A percentile compares a stretch with the other conserved stretches of the same genome.
Evolutionary conservation across 2,888 invertebrate species (phyloP).

Genomic region (Hipparchia semele): DNA sequence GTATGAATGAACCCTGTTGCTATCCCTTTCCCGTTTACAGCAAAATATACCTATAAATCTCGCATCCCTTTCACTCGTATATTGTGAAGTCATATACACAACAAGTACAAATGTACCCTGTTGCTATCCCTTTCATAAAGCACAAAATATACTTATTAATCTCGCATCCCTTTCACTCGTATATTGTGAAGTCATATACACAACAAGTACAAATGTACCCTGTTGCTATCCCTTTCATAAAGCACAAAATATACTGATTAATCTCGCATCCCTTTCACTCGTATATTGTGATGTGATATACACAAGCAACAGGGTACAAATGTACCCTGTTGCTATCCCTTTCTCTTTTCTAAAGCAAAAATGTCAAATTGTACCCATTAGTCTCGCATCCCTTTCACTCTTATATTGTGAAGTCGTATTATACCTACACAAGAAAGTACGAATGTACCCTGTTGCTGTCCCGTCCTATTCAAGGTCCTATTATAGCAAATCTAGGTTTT

Average conservation of each 20-base stretch:
- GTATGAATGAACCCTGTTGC: constrained; percentile 58
- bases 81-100: neutral
- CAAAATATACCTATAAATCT: constrained; percentile 38
- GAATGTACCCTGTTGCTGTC: too few relatives aligned
- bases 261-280: neutral
- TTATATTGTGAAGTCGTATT: neutral
- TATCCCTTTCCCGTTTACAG: constrained; percentile 46
- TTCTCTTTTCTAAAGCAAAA: constrained; percentile 37
- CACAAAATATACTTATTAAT: constrained; percentile 37
- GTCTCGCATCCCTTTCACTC: neutral
- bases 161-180: neutral
- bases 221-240: too few relatives aligned
- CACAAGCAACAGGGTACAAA: constrained; percentile 52
- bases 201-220: too few relatives aligned
- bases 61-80: neutral
- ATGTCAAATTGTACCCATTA: constrained; percentile 37
- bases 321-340: constrained; percentile 47
- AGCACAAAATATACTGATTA: constrained; percentile 37
- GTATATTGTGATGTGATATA: neutral
- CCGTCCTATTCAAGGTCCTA: too few relatives aligned
- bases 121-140: too few relatives aligned
- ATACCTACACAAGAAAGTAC: too few relatives aligned
- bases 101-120: too few relatives aligned
- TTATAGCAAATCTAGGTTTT: too few relatives aligned
- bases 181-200: neutral